Conservation (phyloP, 2,797 vertebrate genomes). For the Setipinna tenuifilis region DNA sequence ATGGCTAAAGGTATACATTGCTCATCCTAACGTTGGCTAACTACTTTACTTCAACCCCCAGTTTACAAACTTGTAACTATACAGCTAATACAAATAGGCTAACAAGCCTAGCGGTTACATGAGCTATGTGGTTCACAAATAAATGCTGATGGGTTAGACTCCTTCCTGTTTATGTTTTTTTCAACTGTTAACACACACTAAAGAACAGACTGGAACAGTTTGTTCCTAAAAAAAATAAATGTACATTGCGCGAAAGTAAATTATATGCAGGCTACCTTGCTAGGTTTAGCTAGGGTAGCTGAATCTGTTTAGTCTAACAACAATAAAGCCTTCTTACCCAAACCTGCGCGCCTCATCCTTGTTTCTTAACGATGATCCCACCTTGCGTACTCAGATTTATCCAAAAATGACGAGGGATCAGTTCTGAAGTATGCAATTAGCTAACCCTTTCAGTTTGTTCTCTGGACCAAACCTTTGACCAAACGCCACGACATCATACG, state of each 20-base stretch:
- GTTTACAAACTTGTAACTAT: background rate
- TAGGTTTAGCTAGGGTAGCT: conserved; percentile 36
- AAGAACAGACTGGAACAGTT: background rate
- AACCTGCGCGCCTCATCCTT: conserved; percentile 76
- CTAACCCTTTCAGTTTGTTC: conserved; percentile 33
- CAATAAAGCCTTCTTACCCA: conserved; percentile 65
- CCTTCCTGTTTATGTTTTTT: background rate
- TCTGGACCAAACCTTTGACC: background rate
- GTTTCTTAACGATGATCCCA: background rate
- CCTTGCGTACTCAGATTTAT: background rate
- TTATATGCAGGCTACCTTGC: background rate
- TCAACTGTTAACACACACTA: background rate
- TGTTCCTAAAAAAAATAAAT: background rate
- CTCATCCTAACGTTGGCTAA: background rate
- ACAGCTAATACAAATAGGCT: background rate
- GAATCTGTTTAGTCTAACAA: background rate
- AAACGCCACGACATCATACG: conserved; percentile 78
- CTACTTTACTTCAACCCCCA: background rate
- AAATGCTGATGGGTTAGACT: background rate
- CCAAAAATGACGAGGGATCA: background rate
- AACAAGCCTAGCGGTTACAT: background rate
- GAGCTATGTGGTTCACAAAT: background rate
- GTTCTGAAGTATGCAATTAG: background rate
- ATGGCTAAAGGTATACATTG: background rate
- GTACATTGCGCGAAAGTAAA: background rate